A percentile compares a stretch with the other conserved stretches of the same genome.
Conservation (phyloP, 2,113 vertebrate genomes). For the Mastomys coucha region DNA sequence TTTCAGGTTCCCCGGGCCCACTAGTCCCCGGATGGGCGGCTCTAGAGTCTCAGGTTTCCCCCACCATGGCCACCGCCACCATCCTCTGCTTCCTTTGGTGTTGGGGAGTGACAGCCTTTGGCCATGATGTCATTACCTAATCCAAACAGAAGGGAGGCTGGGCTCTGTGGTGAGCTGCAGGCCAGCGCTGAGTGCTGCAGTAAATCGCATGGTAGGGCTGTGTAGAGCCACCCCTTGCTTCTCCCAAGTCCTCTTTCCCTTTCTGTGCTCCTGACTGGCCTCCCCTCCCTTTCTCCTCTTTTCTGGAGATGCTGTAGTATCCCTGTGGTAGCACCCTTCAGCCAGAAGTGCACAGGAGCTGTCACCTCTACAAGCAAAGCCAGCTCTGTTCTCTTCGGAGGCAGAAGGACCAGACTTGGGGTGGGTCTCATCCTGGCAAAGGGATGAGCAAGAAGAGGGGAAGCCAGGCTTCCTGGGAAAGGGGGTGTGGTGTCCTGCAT, state of each 20-base stretch:
- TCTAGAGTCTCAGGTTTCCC: slow-evolving; percentile 51
- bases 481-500: rapidly evolving
- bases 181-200: slow-evolving; percentile 74
- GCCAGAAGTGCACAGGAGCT: not conserved
- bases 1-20: slow-evolving; percentile 34
- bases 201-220: slow-evolving; percentile 54
- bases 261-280: not conserved
- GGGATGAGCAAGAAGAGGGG: not conserved
- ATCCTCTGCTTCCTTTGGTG: slow-evolving; percentile 33
- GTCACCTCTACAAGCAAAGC: not conserved
- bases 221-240: not conserved
- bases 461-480: rapidly evolving
- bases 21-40: not conserved
- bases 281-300: not conserved
- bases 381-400: not conserved
- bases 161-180: slow-evolving; percentile 34
- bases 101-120: slow-evolving; percentile 34
- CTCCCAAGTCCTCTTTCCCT: not conserved
- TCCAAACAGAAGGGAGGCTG: slow-evolving; percentile 70
- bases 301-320: not conserved
- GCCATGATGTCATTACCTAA: slow-evolving; percentile 74
- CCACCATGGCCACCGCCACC: not conserved
- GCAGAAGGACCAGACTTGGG: not conserved
- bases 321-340: not conserved
- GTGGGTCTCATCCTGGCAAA: not conserved